phyloP scores from a whole-genome alignment of 2,797 vertebrate genomes.

The Centropyge bicolor region DNA sequence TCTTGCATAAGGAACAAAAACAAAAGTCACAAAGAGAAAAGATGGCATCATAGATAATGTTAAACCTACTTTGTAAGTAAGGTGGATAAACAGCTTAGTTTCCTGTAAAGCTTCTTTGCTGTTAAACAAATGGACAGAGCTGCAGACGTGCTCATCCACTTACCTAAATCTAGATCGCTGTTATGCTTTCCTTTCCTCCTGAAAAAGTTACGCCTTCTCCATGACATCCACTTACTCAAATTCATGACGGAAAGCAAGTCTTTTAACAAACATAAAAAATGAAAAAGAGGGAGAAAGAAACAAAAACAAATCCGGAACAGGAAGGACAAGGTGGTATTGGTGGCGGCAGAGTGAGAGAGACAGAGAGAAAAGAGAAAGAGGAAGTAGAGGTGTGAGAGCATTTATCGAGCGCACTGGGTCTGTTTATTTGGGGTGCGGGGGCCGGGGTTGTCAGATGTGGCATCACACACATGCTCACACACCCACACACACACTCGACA shows the following conservation, averaged over 20 bases:
- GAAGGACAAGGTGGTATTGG: slow-evolving; percentile 66
- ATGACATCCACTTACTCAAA: slow-evolving; percentile 83
- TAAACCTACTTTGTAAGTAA: not conserved
- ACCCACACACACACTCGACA: slow-evolving; percentile 7
- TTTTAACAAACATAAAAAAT: slow-evolving; percentile 4
- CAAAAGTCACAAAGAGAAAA: not conserved
- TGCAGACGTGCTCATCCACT: slow-evolving; percentile 52
- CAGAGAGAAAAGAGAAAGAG: slow-evolving; percentile 59
- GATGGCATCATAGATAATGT: not conserved
- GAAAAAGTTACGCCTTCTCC: slow-evolving; percentile 80
- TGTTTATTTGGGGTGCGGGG: slow-evolving; percentile 63
- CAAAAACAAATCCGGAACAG: slow-evolving; percentile 70
- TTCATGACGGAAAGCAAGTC: slow-evolving; percentile 64
- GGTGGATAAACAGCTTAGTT: slow-evolving; percentile 6
- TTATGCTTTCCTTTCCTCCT: slow-evolving; percentile 74
- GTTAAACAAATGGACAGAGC: not conserved
- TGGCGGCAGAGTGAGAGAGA: slow-evolving; percentile 28
- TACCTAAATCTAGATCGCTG: slow-evolving; percentile 71
- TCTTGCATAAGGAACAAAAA: not conserved
- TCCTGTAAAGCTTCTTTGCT: not conserved
- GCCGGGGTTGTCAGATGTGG: slow-evolving; percentile 33
- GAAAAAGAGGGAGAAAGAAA: slow-evolving; percentile 24
- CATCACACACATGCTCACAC: slow-evolving; percentile 25
- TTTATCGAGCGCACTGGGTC: slow-evolving; percentile 41
- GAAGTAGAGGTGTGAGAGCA: slow-evolving; percentile 71